Conservation (phyloP, 2,113 vertebrate species). For the Anser cygnoides region DNA sequence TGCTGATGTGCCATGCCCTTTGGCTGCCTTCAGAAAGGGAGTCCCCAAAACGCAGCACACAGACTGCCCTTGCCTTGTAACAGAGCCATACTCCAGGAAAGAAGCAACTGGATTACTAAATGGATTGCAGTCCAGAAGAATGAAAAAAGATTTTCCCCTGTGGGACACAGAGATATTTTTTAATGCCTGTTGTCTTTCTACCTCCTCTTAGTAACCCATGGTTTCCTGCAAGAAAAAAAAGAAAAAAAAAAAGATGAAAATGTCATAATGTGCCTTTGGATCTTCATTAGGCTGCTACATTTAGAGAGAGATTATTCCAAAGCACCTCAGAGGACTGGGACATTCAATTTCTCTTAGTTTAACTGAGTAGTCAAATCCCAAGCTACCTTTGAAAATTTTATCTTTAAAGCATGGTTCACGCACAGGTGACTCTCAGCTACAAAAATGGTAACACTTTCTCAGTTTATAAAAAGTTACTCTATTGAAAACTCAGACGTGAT, state of each 20-base stretch:
- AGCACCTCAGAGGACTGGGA: not conserved
- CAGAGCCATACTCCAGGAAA: not conserved
- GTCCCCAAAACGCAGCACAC: not conserved
- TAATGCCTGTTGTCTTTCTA: not conserved
- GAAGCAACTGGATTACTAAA: not conserved
- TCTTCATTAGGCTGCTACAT: not conserved
- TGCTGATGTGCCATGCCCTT: not conserved
- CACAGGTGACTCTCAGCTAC: not conserved
- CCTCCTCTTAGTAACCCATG: not conserved
- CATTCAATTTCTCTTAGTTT: not conserved
- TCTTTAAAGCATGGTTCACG: not conserved
- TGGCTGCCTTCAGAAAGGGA: not conserved
- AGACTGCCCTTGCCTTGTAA: accelerated
- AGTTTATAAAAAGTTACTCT: not conserved
- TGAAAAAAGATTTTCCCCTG: not conserved
- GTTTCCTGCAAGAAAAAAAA: not conserved
- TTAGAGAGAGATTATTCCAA: not conserved
- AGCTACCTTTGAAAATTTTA: not conserved
- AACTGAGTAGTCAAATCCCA: not conserved
- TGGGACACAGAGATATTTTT: not conserved
- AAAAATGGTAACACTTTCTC: not conserved
- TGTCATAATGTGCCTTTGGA: not conserved
- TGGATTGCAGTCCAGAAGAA: not conserved
- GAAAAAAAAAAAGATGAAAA: not conserved
- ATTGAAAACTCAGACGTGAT: not conserved